Percentiles rank a stretch among this genome's conserved stretches.
Conservation (phyloP, 2,888 invertebrate species). For the Drosophila vallismaia region DNA sequence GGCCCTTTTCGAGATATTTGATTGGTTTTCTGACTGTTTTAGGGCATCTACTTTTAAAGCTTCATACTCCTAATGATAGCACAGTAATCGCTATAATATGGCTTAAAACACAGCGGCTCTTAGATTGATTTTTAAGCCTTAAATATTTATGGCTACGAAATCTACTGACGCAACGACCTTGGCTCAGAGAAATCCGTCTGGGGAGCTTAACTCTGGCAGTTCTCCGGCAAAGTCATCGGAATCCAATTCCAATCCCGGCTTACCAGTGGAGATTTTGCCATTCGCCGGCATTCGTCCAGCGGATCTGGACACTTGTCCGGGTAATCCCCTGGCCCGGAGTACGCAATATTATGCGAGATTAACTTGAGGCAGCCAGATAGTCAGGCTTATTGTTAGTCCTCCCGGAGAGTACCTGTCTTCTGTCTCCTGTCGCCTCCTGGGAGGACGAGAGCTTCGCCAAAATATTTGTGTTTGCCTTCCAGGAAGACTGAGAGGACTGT, state of each 20-base stretch:
- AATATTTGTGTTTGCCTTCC: slow-evolving; percentile 64
- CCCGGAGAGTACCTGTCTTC: slow-evolving; percentile 21
- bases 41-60: neutral
- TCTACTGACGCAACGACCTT: slow-evolving; percentile 3
- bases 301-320: slow-evolving; percentile 44
- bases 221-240: slow-evolving; percentile 18
- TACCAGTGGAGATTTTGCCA: slow-evolving; percentile 10
- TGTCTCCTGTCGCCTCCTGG: slow-evolving; percentile 11
- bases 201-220: slow-evolving; percentile 22
- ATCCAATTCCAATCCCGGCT: slow-evolving; percentile 10
- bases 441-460: slow-evolving; percentile 41
- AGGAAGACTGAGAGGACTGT: slow-evolving; percentile 25
- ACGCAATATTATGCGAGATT: slow-evolving; percentile 75
- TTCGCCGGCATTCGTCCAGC: slow-evolving; percentile 1
- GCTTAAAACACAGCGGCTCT: neutral
- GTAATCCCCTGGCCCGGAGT: slow-evolving; percentile 39
- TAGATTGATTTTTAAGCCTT: neutral
- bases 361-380: slow-evolving; percentile 56
- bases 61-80: no score
- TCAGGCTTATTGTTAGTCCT: slow-evolving; percentile 31
- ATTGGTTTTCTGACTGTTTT: neutral
- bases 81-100: no score
- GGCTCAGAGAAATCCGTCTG: slow-evolving; percentile 4
- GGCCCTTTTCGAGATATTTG: neutral
- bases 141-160: neutral